Conservation (phyloP, 2,888 invertebrate species). For the Lysandra bellargus region DNA sequence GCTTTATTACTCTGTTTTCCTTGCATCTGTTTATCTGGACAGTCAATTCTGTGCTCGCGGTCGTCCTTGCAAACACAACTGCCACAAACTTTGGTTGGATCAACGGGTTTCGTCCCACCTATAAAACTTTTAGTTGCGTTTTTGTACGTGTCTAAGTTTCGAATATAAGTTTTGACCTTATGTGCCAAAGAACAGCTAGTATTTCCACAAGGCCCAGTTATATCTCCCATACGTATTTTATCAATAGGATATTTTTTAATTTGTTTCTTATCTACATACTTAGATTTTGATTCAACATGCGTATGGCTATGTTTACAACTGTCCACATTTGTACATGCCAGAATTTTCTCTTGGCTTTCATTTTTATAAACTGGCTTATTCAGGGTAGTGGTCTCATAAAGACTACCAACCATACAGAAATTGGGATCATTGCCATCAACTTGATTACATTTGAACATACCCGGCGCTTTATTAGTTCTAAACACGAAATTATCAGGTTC, state of each 20-base stretch:
- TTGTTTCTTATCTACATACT: constrained; percentile 40
- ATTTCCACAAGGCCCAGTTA: constrained; percentile 72
- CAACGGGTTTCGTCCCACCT: constrained; percentile 47
- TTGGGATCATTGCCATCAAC: constrained; percentile 69
- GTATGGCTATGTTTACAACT: constrained; percentile 55
- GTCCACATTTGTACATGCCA: constrained; percentile 67
- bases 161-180: constrained; percentile 66
- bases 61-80: constrained; percentile 68
- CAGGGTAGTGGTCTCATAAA: constrained; percentile 69
- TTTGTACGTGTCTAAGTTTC: constrained; percentile 64
- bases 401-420: constrained; percentile 68
- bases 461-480: constrained; percentile 69
- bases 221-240: constrained; percentile 73
- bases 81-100: constrained; percentile 61
- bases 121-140: constrained; percentile 51
- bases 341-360: constrained; percentile 57
- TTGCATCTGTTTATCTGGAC: constrained; percentile 50
- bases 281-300: constrained; percentile 48
- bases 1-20: constrained; percentile 40
- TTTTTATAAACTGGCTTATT: constrained; percentile 64
- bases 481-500: constrained; percentile 68
- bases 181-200: constrained; percentile 67
- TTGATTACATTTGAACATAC: constrained; percentile 67
- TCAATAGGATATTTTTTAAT: constrained; percentile 58
- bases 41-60: constrained; percentile 62